Conservation (phyloP, 2,113 vertebrate species). For the Thryonomys swinderianus region DNA sequence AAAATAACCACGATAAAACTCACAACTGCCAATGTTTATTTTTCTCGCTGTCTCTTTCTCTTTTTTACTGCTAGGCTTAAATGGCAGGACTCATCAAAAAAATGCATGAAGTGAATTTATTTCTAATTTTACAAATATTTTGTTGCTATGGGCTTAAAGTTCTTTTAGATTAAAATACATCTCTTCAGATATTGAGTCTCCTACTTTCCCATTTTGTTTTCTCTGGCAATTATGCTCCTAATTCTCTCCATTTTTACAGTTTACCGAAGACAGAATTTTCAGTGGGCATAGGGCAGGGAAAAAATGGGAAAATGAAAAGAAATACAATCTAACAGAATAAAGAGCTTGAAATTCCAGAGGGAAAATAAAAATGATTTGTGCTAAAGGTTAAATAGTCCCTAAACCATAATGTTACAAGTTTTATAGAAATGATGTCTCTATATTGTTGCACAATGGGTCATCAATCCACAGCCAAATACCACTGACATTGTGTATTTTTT, state of each 20-base stretch:
- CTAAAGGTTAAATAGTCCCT: constrained; percentile 87
- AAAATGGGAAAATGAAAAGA: constrained; percentile 53
- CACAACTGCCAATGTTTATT: not conserved
- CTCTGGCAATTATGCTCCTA: constrained; percentile 58
- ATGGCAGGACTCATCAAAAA: constrained; percentile 8
- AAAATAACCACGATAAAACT: not conserved
- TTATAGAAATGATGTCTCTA: constrained; percentile 80
- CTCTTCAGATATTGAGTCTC: constrained; percentile 42
- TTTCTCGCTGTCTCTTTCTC: constrained; percentile 26
- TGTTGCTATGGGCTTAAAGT: constrained; percentile 59
- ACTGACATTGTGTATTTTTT: constrained; percentile 81
- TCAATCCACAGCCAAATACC: constrained; percentile 80
- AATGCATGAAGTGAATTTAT: constrained; percentile 52
- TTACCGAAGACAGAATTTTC: constrained; percentile 61
- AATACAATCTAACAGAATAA: constrained; percentile 68
- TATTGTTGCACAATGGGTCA: constrained; percentile 79
- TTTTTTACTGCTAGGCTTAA: constrained; percentile 7
- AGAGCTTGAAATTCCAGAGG: constrained; percentile 78
- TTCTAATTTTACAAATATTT: constrained; percentile 28
- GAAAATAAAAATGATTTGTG: constrained; percentile 85
- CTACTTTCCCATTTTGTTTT: constrained; percentile 24
- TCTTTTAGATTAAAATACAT: constrained; percentile 75
- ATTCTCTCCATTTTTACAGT: constrained; percentile 50
- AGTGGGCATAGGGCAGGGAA: not conserved
- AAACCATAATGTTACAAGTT: constrained; percentile 80